A percentile compares a stretch with the other conserved stretches of the same genome.
Conservation (phyloP, 2,888 invertebrate genomes). For the Acrocyrtus sp. region DNA sequence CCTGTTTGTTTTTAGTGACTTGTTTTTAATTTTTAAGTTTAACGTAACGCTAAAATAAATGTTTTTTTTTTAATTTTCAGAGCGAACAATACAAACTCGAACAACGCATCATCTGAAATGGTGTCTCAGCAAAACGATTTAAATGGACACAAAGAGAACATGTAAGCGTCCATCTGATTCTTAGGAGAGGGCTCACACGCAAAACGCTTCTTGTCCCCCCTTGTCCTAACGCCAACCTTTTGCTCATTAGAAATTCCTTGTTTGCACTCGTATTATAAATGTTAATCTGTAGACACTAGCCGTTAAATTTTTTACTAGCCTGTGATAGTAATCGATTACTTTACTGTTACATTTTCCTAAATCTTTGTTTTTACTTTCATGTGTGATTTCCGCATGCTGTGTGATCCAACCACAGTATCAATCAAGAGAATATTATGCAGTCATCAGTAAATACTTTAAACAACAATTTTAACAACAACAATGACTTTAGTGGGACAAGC, state of each 20-base stretch:
- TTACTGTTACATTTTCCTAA: constrained; percentile 1
- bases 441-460: constrained; percentile 56
- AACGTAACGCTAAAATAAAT: no score
- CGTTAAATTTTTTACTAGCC: no score
- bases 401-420: constrained; percentile 31
- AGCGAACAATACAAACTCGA: constrained; percentile 42
- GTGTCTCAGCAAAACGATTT: constrained; percentile 40
- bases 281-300: no score
- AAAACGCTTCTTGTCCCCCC: no score
- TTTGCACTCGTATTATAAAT: no score
- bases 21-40: background rate
- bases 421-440: constrained; percentile 48
- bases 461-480: constrained; percentile 59
- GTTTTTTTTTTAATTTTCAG: constrained; percentile 27
- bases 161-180: no score
- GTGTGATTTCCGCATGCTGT: constrained; percentile 17
- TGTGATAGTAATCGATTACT: no score
- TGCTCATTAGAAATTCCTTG: no score
- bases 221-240: no score
- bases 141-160: constrained; percentile 56
- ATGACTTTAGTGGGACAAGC: constrained; percentile 46
- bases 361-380: constrained; percentile 15
- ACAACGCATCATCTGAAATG: constrained; percentile 31
- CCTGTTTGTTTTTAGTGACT: no score
- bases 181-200: no score